Base-by-base conservation (phyloP, 2,888 invertebrate genomes). In the Epicampocera succincta region DNA sequence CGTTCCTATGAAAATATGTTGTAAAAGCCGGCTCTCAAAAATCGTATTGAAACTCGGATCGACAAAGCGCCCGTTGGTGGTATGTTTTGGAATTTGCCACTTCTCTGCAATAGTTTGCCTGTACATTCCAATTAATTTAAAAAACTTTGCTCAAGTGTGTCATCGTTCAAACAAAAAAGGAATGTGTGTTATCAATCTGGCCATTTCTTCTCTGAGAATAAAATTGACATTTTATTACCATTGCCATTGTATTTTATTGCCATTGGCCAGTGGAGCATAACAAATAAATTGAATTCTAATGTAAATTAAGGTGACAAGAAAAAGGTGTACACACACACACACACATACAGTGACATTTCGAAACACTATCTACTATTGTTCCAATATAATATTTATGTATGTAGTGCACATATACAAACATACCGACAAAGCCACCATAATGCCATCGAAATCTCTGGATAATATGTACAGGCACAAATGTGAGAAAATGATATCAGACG, bases 231-330 rank as follows among this genome's bases (percentile, higher is more conserved):
- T 82, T 82, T 82, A 78, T 71, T 82, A 56, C 69, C 50, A 38
- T 58, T 68, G 65, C 44, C 46, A 46, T 68, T 66, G 48, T 63
- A 56, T 58, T 73, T 81, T 72, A 68, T 60, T 72, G 33, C 54
- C 69, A 78, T 52, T 78, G 54, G 52, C 63, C 38, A 73, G 71
- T 75, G 33, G 40, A 78, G 74, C 60, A 66, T 46, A 68, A 75
- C 75, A 81, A 81, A 83, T 81, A 83, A 81, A 83, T 83, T 81
- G 75, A 83, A 81, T 81, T 83, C 81, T 83, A 81, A 83, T 83
- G 83, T 78, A 83, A 83, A 83, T 83, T 77, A 73, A 80, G 66
- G 66, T 72, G 77, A 25, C 50, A 68, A 44, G 25, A 42, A 61
- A 68, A 74, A 44, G 25, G 44, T 54, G 19, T 29, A 61, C 25